Conservation (phyloP, 1,140 invertebrate genomes). For the Coelopa frigida region DNA sequence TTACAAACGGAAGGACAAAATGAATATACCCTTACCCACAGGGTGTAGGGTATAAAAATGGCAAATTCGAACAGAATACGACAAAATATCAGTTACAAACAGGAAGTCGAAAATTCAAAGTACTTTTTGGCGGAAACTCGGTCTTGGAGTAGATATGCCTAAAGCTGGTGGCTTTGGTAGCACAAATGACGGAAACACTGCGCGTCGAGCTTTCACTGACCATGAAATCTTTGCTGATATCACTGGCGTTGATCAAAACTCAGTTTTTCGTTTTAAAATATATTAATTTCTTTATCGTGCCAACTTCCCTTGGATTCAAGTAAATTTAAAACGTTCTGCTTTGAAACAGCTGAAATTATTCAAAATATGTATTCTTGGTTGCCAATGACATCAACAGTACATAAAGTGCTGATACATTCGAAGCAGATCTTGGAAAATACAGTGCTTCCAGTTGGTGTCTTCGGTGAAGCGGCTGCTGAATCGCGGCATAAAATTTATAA, state of each 20-base stretch:
- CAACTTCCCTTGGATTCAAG: too few species aligned
- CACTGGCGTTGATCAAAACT: too few species aligned
- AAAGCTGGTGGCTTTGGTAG: slow-evolving; percentile 19
- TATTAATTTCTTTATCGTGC: too few species aligned
- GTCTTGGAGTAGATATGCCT: slow-evolving; percentile 8
- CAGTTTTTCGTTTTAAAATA: too few species aligned
- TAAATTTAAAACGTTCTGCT: too few species aligned
- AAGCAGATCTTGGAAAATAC: too few species aligned
- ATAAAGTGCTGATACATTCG: neutral
- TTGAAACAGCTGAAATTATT: too few species aligned
- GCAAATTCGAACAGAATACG: slow-evolving; percentile 7
- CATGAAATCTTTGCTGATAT: slow-evolving; percentile 21
- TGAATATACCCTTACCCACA: too few species aligned
- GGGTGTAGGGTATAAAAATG: slow-evolving; percentile 16
- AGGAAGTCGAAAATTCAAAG: slow-evolving; percentile 13
- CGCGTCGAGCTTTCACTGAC: slow-evolving; percentile 29
- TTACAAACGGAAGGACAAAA: too few species aligned
- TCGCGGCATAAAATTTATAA: slow-evolving; percentile 8
- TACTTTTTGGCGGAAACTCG: slow-evolving; percentile 9
- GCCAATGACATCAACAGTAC: neutral
- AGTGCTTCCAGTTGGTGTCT: neutral
- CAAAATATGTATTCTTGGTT: neutral
- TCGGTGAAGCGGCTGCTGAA: neutral
- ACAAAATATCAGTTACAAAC: neutral
- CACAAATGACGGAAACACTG: slow-evolving; percentile 35